A percentile compares a stretch with the other conserved stretches of the same genome.
Conservation (phyloP, 2,888 invertebrate genomes). For the Thymelicus acteon region DNA sequence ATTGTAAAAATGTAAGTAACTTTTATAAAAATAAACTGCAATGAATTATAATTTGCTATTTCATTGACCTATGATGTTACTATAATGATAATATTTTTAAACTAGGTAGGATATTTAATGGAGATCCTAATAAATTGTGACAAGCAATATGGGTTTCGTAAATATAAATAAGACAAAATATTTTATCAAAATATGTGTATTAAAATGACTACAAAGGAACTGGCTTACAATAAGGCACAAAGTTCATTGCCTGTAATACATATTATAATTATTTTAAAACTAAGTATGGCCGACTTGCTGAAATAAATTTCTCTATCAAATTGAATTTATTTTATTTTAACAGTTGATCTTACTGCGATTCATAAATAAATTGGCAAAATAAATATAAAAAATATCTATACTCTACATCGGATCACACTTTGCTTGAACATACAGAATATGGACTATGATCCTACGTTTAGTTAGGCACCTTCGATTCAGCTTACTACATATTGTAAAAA, state of each 20-base stretch:
- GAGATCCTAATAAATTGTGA: no score
- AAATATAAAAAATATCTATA: conserved; percentile 2
- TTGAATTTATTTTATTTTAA: conserved; percentile 4
- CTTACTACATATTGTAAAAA: conserved; percentile 55
- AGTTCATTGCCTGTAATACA: conserved; percentile 48
- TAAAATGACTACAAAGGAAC: conserved; percentile 73
- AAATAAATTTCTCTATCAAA: conserved; percentile 37
- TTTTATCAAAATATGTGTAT: conserved; percentile 66
- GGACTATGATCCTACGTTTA: conserved; percentile 19
- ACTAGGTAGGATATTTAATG: no score
- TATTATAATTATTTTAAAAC: conserved; percentile 30
- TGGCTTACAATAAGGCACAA: conserved; percentile 69
- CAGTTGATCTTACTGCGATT: neutral
- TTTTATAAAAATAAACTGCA: conserved; percentile 72
- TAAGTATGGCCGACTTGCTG: conserved; percentile 45
- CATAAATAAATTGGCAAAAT: neutral
- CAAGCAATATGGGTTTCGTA: no score
- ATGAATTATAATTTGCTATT: conserved; percentile 59
- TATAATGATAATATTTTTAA: no score
- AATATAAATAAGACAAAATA: conserved; percentile 44
- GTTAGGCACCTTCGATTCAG: conserved; percentile 79
- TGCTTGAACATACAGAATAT: conserved; percentile 16
- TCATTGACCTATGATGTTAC: conserved; percentile 36
- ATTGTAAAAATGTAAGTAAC: conserved; percentile 78
- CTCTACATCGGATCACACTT: conserved; percentile 27